Evolutionary conservation across 92 coral and sea anemone genomes (phyloP), one percentile per base, ranked within the genome.

Genomic region (Siderastrea radians): DNA sequence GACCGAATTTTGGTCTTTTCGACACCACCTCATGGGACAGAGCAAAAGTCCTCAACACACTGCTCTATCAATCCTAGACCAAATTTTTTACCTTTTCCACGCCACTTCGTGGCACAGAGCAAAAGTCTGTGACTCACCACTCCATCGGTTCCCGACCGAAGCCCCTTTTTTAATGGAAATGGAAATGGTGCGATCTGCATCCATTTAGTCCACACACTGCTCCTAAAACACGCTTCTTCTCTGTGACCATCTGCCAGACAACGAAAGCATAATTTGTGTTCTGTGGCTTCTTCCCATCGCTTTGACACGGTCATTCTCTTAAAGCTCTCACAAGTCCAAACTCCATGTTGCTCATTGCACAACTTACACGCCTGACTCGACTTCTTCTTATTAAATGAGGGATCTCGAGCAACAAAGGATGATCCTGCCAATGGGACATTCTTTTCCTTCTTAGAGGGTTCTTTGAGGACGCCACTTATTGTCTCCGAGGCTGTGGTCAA

Each of bases 151-250:
- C n/a, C n/a, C n/a, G n/a, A n/a, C n/a, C n/a, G n/a, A n/a, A n/a
- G n/a, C n/a, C n/a, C n/a, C n/a, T n/a, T n/a, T n/a, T n/a, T n/a
- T n/a, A n/a, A n/a, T n/a, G n/a, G n/a, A n/a, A n/a, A n/a, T n/a
- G n/a, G n/a, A n/a, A n/a, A n/a, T 93, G 94, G 6, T 43, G 43
- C 3, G 84, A 58, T 48, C 82, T 72, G 54, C 94, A 93, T 47
- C 87, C 90, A 77, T 93, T 71, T 16, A 84, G 16, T 14, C 92
- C 92, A 74, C 96, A 93, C 6, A 68, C 86, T 85, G 43, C 90
- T 76, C 82, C 91, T 47, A 16, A 52, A 68, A 64, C 94, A 91
- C 7, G 77, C 12, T 68, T 83, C 91, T 6, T 91, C 84, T 13
- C 67, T n/a, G 19, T 93, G 96, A 2, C 93, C 87, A 55, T 55